Base-by-base conservation (phyloP, 2,888 invertebrate genomes). In the Agrotis ipsilon region DNA sequence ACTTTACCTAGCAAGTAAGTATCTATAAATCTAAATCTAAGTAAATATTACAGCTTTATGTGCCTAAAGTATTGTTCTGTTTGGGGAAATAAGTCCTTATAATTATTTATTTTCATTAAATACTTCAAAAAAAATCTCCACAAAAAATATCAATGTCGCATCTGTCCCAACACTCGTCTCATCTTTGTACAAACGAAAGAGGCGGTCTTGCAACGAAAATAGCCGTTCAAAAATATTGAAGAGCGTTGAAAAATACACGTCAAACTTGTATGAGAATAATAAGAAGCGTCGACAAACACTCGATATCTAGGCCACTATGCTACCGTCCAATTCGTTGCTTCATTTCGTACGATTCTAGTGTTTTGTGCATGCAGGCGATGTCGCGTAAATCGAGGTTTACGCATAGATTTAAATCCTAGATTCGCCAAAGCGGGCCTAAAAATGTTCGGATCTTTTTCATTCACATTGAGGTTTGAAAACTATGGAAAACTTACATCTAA, bases 191-290 rank as follows among this genome's bases (percentile, higher is more conserved):
- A 84, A 90, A 91, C 88, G 86, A 90, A 89, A 87, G 87, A 89
- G 91, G 92, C 92, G 91, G 90, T 89, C 90, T 87, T 77, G 89
- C 86, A 85, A 91, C 93, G 63, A 91, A 95, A 96, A 95, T 96
- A 96, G 91, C 87, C 85, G 88, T 87, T 91, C 89, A 89, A 94
- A 94, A 94, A 95, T 95, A 96, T 95, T 95, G 94, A 94, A 90
- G 91, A 90, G 92, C 90, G 94, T 94, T 94, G 94, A 95, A 94
- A 94, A 94, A 94, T 93, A 94, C 91, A 92, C 91, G 94, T 94
- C 94, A 94, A 94, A 93, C 91, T 89, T 84, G 87, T 87, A 92
- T 90, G 90, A 92, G 91, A 92, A 92, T 93, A 92, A 93, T 94
- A 92, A 91, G 90, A 92, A 78, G 87, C 87, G 92, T 89, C 89